Percentiles rank a stretch among this genome's conserved stretches.
Conservation (phyloP, 2,888 invertebrate genomes). For the Caenorhabditis zanzibari region DNA sequence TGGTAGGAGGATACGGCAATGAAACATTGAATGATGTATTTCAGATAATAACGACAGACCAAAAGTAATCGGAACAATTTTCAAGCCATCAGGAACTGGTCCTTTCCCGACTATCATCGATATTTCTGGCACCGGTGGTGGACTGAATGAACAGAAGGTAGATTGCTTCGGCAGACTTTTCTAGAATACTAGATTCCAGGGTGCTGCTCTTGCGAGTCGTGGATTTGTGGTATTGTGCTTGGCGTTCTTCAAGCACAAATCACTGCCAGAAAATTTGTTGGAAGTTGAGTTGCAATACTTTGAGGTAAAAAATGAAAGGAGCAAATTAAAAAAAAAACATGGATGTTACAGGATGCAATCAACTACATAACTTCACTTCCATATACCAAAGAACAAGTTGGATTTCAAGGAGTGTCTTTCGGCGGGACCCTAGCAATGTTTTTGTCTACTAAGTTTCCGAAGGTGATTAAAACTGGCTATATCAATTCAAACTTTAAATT, state of each 20-base stretch:
- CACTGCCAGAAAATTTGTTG: slow-evolving; percentile 24
- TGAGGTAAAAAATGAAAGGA: slow-evolving; percentile 14
- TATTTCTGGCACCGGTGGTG: slow-evolving; percentile 68
- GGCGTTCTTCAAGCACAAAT: slow-evolving; percentile 60
- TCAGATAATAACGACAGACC: neutral
- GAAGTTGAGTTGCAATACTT: slow-evolving; percentile 55
- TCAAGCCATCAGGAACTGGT: slow-evolving; percentile 64
- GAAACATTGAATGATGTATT: neutral
- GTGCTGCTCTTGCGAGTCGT: slow-evolving; percentile 59
- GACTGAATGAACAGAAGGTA: slow-evolving; percentile 65
- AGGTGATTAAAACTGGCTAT: neutral
- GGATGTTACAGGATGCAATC: slow-evolving; percentile 47
- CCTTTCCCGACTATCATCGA: slow-evolving; percentile 64
- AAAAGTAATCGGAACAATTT: slow-evolving; percentile 58
- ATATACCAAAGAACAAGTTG: slow-evolving; percentile 35
- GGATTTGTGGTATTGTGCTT: slow-evolving; percentile 53
- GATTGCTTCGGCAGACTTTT: neutral
- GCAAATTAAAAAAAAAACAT: neutral
- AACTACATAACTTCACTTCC: slow-evolving; percentile 48
- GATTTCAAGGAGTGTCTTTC: slow-evolving; percentile 62
- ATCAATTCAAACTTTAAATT: too few relatives aligned
- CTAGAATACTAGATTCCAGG: slow-evolving; percentile 17
- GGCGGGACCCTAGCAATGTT: slow-evolving; percentile 48
- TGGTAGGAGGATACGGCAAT: neutral
- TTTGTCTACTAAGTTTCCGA: slow-evolving; percentile 46